Conservation (phyloP, 1,140 invertebrate species). For the Coptotermes formosanus region DNA sequence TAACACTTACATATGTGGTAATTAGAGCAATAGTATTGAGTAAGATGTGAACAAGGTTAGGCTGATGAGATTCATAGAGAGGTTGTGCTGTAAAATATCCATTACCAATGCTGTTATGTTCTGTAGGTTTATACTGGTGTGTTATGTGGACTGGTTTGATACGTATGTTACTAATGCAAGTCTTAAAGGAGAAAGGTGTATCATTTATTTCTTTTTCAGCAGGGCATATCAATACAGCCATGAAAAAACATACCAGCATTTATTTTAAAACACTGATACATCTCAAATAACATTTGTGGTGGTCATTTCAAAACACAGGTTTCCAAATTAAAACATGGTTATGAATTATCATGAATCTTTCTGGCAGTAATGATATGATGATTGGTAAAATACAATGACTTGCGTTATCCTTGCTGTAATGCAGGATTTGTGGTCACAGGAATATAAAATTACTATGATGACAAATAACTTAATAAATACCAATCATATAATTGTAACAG, state of each 20-base stretch:
- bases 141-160: background rate
- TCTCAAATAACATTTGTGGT: too few species aligned
- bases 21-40: slow-evolving; percentile 13
- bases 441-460: background rate
- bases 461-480: background rate
- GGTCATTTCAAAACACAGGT: too few species aligned
- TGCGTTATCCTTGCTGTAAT: too few species aligned
- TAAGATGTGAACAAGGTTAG: slow-evolving; percentile 33
- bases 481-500: background rate
- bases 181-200: background rate
- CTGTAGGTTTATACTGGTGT: background rate
- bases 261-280: too few species aligned
- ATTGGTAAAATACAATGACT: too few species aligned
- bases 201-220: slow-evolving; percentile 2
- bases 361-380: too few species aligned
- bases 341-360: too few species aligned
- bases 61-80: slow-evolving; percentile 35
- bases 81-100: too few species aligned
- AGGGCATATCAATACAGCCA: background rate
- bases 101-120: background rate
- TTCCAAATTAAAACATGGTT: too few species aligned
- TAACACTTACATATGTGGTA: slow-evolving; percentile 18
- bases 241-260: background rate
- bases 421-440: too few species aligned
- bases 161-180: background rate